Evolutionary conservation across 1,140 invertebrate species (phyloP).

Genomic region (Holotrichia oblita): DNA sequence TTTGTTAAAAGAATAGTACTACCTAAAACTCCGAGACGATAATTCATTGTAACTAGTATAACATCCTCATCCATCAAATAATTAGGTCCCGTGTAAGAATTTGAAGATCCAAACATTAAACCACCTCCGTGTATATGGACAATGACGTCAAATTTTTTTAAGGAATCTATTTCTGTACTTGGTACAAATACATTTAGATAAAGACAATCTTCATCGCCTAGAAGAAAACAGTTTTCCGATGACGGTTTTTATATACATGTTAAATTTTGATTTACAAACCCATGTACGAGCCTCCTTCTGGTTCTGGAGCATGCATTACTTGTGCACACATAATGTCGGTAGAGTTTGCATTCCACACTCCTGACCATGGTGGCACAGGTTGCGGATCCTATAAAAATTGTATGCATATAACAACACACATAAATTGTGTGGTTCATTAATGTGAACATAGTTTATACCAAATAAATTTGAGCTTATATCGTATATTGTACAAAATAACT

Average conservation of each 20-base stretch:
- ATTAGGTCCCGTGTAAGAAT: slow-evolving; percentile 58
- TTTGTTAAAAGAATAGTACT: slow-evolving; percentile 45
- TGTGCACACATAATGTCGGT: slow-evolving; percentile 34
- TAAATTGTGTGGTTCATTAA: too few relatives aligned
- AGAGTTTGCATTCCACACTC: slow-evolving; percentile 43
- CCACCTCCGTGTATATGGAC: slow-evolving; percentile 68
- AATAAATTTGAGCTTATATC: too few relatives aligned
- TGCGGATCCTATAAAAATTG: slow-evolving; percentile 45
- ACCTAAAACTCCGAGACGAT: slow-evolving; percentile 70
- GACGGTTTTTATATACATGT: not conserved
- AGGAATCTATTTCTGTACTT: slow-evolving; percentile 52
- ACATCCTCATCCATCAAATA: slow-evolving; percentile 68
- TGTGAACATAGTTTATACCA: too few relatives aligned
- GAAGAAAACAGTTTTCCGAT: not conserved
- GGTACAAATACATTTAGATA: slow-evolving; percentile 48
- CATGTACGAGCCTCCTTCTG: slow-evolving; percentile 60
- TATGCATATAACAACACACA: too few relatives aligned
- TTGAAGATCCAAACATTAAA: slow-evolving; percentile 65
- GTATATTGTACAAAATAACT: too few relatives aligned
- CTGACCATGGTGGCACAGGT: slow-evolving; percentile 45
- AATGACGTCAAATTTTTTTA: slow-evolving; percentile 62
- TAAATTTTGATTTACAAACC: slow-evolving; percentile 21
- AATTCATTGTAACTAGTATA: slow-evolving; percentile 72
- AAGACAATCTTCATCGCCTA: slow-evolving; percentile 59
- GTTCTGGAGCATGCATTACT: slow-evolving; percentile 28